Conservation (phyloP, 2,888 invertebrate species). For the Chrysodeixis includens region DNA sequence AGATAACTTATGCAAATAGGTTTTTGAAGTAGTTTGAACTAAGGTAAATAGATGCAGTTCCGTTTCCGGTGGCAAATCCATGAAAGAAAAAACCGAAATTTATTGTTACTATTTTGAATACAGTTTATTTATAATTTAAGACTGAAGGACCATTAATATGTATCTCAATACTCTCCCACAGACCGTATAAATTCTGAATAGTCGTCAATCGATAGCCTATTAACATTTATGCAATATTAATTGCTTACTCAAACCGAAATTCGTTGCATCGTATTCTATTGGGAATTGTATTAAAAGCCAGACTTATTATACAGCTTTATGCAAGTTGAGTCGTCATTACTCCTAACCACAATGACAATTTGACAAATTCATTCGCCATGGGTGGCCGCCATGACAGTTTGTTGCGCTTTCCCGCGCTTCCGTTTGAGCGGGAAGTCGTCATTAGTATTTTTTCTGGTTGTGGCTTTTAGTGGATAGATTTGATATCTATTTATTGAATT, state of each 20-base stretch:
- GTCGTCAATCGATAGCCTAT: constrained; percentile 18
- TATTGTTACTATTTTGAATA: no score
- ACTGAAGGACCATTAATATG: neutral
- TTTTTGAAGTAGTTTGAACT: no score
- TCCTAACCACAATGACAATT: constrained; percentile 67
- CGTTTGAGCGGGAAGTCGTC: constrained; percentile 71
- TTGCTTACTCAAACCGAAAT: constrained; percentile 12
- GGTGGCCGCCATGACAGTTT: constrained; percentile 82
- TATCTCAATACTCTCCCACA: neutral
- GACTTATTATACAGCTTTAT: no score
- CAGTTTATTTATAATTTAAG: neutral
- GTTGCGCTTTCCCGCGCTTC: constrained; percentile 66
- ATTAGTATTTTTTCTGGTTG: constrained; percentile 59
- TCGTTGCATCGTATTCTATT: constrained; percentile 6
- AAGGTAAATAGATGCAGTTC: no score
- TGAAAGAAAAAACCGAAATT: no score
- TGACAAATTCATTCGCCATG: constrained; percentile 77
- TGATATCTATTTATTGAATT: constrained; percentile 21
- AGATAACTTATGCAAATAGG: no score
- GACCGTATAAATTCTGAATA: neutral
- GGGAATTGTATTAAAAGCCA: constrained; percentile 20
- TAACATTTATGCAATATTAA: constrained; percentile 19
- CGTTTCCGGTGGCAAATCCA: no score
- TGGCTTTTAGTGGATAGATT: constrained; percentile 10
- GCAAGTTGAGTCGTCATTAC: constrained; percentile 67